Evolutionary conservation across 1,140 invertebrate species (phyloP).

Genomic region (Arctopsyche grandis): DNA sequence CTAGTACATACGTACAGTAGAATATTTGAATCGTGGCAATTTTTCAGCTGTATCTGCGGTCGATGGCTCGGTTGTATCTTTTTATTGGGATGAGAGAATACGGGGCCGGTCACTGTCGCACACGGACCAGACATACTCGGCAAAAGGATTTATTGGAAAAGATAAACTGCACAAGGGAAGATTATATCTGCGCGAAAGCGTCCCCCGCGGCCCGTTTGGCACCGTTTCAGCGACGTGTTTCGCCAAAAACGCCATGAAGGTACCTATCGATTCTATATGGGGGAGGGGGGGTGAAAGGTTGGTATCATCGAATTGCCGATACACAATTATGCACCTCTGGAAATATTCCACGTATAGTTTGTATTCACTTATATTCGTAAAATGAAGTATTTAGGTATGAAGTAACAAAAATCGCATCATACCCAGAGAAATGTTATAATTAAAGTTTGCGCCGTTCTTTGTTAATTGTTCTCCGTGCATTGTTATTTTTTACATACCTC

Average conservation of each 20-base stretch:
- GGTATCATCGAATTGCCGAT: neutral
- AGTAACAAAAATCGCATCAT: too few relatives aligned
- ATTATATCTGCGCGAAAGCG: constrained; percentile 48
- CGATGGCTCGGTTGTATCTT: neutral
- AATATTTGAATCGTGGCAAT: neutral
- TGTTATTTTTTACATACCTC: too few relatives aligned
- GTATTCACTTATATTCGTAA: too few relatives aligned
- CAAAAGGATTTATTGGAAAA: constrained; percentile 49
- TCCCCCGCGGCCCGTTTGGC: constrained; percentile 49
- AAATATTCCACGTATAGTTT: too few relatives aligned
- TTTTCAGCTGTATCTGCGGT: neutral
- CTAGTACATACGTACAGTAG: too few relatives aligned
- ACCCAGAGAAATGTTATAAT: too few relatives aligned
- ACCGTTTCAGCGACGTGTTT: constrained; percentile 52
- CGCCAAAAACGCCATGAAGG: constrained; percentile 33
- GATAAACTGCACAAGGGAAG: constrained; percentile 50
- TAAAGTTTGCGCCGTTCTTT: too few relatives aligned
- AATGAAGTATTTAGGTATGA: too few relatives aligned
- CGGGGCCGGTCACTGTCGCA: neutral
- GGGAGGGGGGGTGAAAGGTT: too few relatives aligned
- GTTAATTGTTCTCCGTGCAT: too few relatives aligned
- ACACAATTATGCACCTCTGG: constrained; percentile 13
- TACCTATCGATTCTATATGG: constrained; percentile 27
- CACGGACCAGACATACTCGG: neutral
- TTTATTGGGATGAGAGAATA: neutral